Evolutionary conservation across 2,113 vertebrate species (phyloP).

Genomic region (Heptranchias perlo): DNA sequence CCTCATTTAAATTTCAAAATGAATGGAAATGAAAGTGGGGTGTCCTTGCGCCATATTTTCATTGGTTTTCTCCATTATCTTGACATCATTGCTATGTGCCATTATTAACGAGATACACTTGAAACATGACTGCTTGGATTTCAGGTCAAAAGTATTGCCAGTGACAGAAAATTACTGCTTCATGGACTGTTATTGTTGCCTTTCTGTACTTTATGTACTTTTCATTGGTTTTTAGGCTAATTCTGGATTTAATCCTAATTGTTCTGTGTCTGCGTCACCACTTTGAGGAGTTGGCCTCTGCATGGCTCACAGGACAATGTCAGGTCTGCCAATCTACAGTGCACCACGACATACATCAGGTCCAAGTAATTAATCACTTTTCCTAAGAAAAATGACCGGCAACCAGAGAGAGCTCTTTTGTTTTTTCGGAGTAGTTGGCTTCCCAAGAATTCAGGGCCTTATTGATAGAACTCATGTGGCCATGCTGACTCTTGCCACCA

Average conservation of each 20-base stretch:
- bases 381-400: background rate
- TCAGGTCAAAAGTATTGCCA: background rate
- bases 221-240: background rate
- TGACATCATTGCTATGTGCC: background rate
- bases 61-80: background rate
- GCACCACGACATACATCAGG: background rate
- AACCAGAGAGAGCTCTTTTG: background rate
- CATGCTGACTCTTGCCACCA: background rate
- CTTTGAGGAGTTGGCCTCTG: background rate
- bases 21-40: background rate
- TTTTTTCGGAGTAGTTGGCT: background rate
- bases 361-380: background rate
- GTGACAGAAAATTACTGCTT: background rate
- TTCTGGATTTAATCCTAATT: background rate
- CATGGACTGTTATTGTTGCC: background rate
- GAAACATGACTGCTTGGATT: background rate
- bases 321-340: background rate
- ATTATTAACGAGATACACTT: background rate
- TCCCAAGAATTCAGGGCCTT: background rate
- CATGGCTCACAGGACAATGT: background rate
- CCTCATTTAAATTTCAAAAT: background rate
- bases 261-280: background rate
- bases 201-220: background rate
- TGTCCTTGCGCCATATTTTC: background rate
- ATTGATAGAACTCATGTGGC: background rate